Evolutionary conservation across 2,797 vertebrate species (phyloP).

Genomic region (Halcyon chelicuti): DNA sequence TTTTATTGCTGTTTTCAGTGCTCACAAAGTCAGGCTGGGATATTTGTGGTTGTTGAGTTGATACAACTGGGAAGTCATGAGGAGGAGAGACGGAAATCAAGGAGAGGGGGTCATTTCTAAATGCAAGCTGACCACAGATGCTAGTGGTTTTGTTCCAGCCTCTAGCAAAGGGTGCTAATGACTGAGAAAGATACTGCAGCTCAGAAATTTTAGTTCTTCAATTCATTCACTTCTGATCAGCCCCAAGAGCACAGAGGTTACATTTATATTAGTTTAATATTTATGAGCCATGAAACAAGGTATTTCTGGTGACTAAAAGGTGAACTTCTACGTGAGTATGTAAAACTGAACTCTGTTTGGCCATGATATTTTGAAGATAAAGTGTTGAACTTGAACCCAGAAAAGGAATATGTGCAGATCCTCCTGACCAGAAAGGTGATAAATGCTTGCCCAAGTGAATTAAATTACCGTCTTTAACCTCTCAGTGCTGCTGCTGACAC

Average conservation of each 20-base stretch:
- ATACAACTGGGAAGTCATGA: neutral
- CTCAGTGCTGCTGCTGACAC: neutral
- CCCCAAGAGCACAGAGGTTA: constrained; percentile 37
- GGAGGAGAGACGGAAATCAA: neutral
- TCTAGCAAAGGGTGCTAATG: neutral
- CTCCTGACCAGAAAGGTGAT: constrained; percentile 5
- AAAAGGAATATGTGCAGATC: neutral
- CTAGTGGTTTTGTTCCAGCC: neutral
- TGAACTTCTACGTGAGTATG: constrained; percentile 1
- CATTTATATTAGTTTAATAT: constrained; percentile 68
- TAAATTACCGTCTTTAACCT: constrained; percentile 50
- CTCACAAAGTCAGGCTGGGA: neutral
- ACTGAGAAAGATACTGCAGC: neutral
- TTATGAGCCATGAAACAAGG: constrained; percentile 65
- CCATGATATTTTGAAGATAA: constrained; percentile 28
- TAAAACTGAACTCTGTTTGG: constrained; percentile 48
- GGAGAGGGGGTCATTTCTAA: neutral
- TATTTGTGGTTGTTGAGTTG: neutral
- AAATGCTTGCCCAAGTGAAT: neutral
- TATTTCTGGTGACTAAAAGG: constrained; percentile 55
- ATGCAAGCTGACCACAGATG: neutral
- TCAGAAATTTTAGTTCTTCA: neutral
- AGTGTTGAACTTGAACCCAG: constrained; percentile 32
- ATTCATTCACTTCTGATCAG: neutral
- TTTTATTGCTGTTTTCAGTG: neutral